These are phyloP conservation scores for Agonopterix subpropinquella DNA, from an alignment of 2,888 invertebrate genomes.

Conservation along the genomic window DNA sequence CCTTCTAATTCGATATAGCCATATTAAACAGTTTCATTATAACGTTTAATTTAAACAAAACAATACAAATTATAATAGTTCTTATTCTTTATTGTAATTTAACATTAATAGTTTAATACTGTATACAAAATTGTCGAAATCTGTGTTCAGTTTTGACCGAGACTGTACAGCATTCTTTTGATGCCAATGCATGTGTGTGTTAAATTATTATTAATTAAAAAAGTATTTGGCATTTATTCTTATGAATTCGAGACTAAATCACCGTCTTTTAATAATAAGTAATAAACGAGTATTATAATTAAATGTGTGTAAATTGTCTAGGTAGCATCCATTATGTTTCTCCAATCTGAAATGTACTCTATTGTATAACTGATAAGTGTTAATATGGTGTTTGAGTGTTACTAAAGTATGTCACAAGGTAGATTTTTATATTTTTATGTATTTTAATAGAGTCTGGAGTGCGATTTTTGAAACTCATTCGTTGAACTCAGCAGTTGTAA, in stretches of 20 bases:
- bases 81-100: too few relatives aligned
- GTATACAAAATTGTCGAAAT: too few relatives aligned
- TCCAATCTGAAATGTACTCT: too few relatives aligned
- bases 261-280: slow-evolving; percentile 4
- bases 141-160: slow-evolving; percentile 18
- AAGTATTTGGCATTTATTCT: slow-evolving; percentile 41
- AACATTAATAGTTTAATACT: too few relatives aligned
- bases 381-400: neutral
- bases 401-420: neutral
- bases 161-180: slow-evolving; percentile 28
- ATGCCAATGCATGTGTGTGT: slow-evolving; percentile 21
- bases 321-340: too few relatives aligned
- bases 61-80: too few relatives aligned
- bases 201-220: slow-evolving; percentile 17
- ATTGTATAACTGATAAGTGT: neutral
- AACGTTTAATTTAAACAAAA: too few relatives aligned
- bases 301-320: neutral
- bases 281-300: neutral
- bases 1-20: too few relatives aligned
- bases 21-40: too few relatives aligned
- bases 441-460: too few relatives aligned
- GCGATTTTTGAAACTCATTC: too few relatives aligned
- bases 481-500: too few relatives aligned
- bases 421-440: neutral
- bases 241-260: slow-evolving; percentile 34